Percentiles rank a stretch among this genome's conserved stretches.
phyloP scores from a whole-genome alignment of 2,113 vertebrate genomes.

The Salvator merianae region DNA sequence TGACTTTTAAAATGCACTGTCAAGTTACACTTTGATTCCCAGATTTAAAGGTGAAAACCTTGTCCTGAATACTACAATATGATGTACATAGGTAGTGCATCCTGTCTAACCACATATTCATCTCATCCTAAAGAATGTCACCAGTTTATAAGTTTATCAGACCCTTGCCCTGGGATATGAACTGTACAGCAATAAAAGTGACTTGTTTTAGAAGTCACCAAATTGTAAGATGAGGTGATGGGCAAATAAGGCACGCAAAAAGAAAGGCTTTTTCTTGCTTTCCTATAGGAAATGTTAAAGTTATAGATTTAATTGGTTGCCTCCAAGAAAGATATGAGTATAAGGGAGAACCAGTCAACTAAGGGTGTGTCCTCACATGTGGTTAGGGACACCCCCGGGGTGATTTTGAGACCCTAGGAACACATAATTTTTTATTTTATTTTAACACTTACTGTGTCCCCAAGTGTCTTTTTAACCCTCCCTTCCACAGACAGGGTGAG shows the following conservation, averaged over 20 bases:
- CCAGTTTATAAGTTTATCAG: slow-evolving; percentile 69
- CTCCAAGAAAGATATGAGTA: background rate
- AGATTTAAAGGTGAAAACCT: slow-evolving; percentile 36
- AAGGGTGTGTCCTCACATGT: no score
- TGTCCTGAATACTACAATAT: slow-evolving; percentile 33
- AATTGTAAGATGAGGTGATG: slow-evolving; percentile 47
- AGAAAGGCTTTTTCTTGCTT: background rate
- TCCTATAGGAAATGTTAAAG: background rate
- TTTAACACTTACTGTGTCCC: no score
- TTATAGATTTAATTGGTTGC: slow-evolving; percentile 13
- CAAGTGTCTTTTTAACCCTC: no score
- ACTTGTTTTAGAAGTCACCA: slow-evolving; percentile 49
- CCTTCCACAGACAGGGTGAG: no score
- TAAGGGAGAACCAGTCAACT: no score
- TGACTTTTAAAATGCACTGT: background rate
- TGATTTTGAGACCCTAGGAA: no score
- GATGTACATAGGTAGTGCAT: slow-evolving; percentile 50
- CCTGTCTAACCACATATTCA: slow-evolving; percentile 54
- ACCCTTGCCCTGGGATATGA: slow-evolving; percentile 46
- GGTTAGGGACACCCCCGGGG: no score
- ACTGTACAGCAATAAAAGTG: slow-evolving; percentile 63
- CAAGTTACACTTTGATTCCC: background rate
- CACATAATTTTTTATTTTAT: no score
- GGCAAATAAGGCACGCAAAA: slow-evolving; percentile 30
- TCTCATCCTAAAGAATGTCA: slow-evolving; percentile 47